Percentiles rank a stretch among this genome's conserved stretches.
phyloP scores from a whole-genome alignment of 2,888 invertebrate genomes.

The Leptinotarsa peninsularis region DNA sequence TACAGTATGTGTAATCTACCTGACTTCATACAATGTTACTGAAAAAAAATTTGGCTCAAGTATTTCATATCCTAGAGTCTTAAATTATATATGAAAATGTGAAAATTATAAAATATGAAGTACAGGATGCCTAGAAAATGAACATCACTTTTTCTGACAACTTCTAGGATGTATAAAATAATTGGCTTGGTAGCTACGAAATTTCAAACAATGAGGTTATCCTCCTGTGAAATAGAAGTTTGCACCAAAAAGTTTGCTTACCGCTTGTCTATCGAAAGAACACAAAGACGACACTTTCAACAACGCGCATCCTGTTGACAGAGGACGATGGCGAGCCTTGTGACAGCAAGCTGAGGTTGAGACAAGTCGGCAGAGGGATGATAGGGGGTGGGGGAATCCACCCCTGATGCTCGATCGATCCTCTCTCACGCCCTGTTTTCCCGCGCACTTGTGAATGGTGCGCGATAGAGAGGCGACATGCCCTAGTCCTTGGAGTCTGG shows the following conservation, averaged over 20 bases:
- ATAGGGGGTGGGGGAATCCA: slow-evolving; percentile 60
- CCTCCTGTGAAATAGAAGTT: background rate
- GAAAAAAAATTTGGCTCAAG: too few relatives aligned
- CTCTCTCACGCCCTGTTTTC: slow-evolving; percentile 63
- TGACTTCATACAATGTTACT: too few relatives aligned
- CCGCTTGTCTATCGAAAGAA: slow-evolving; percentile 20
- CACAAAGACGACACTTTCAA: slow-evolving; percentile 53
- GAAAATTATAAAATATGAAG: too few relatives aligned
- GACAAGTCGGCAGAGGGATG: slow-evolving; percentile 58
- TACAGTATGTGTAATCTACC: too few relatives aligned
- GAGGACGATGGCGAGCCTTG: slow-evolving; percentile 60
- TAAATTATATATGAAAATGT: too few relatives aligned
- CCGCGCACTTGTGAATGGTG: slow-evolving; percentile 59
- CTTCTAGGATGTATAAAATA: too few relatives aligned
- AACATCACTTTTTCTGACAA: too few relatives aligned
- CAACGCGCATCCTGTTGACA: slow-evolving; percentile 64
- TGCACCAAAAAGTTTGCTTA: slow-evolving; percentile 9
- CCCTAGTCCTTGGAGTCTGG: slow-evolving; percentile 55
- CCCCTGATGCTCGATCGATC: slow-evolving; percentile 64
- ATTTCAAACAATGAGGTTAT: background rate
- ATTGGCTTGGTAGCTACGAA: too few relatives aligned
- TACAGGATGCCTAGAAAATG: background rate
- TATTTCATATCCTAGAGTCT: too few relatives aligned
- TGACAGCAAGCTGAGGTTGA: slow-evolving; percentile 59
- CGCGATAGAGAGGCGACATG: slow-evolving; percentile 43